Base-by-base conservation (phyloP, 2,888 invertebrate genomes). In the Dromius quadrimaculatus region DNA sequence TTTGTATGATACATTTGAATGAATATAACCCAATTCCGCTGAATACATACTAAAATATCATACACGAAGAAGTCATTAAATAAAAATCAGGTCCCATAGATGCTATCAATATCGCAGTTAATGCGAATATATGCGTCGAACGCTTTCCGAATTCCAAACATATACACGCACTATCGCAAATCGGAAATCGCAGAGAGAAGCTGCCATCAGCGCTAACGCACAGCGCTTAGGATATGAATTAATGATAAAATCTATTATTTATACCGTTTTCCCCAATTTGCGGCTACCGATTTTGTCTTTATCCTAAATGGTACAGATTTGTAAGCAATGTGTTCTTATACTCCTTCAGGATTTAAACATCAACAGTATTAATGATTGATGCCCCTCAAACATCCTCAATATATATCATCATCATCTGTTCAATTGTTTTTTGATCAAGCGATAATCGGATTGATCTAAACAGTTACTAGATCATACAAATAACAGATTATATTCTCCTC, bases 41-140 rank as follows among this genome's bases (percentile, higher is more conserved):
- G 50, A 54, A 38, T 54, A 54, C 66, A 36, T 54, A 38, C 54
- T 50, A 47, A 64, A 66, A 66, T 66, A 50, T 66, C 41, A 38
- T 45, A 63, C 63, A 63, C 63, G 68, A 68, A 59, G 68, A 68
- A 68, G 68, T 68, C 68, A 68, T 68, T 68, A 68, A 68, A 68
- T 59, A 68, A 68, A 68, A 68, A 68, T 68, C 68, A 68, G 68
- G 59, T 68, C 43, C 68, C 59, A 68, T 64, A 47, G 34, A 19
- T 34, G 64, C 47, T 32, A 36, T 50, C 64, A 50, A 68, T 68
- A 68, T 43, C 41, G 57, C 47, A 43, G 45, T 59, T 68, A 68
- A 68, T 68, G 59, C 45, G 68, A 41, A 68, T 68, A 59, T 68
- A 68, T 68, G 68, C 43, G 38, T 8, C 6, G 41, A 22, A 66